A percentile compares a stretch with the other conserved stretches of the same genome.
These are phyloP conservation scores for Xestia rhomboidea DNA, from an alignment of 2,888 invertebrate species.

Conservation along the genomic window DNA sequence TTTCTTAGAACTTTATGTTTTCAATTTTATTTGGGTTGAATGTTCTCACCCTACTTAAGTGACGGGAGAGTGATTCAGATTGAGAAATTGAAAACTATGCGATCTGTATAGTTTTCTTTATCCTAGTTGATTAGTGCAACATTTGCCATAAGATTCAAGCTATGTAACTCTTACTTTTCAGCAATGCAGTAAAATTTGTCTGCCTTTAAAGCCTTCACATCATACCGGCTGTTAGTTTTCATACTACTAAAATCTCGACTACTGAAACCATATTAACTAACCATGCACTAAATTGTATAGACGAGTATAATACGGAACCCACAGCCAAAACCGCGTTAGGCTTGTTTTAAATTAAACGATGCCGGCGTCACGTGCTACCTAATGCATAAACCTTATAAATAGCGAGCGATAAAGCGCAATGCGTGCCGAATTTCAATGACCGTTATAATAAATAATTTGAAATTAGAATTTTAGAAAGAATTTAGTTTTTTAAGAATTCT, in stretches of 20 bases:
- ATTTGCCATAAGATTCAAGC: not conserved
- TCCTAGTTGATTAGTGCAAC: no score
- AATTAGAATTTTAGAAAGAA: slow-evolving; percentile 76
- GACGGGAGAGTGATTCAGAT: not conserved
- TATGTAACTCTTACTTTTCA: not conserved
- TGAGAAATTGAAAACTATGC: not conserved
- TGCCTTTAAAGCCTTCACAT: not conserved
- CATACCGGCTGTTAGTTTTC: not conserved
- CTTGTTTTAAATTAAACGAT: slow-evolving; percentile 71
- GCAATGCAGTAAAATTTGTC: no score
- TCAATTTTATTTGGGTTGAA: not conserved
- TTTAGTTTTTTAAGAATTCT: slow-evolving; percentile 31
- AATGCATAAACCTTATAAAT: slow-evolving; percentile 74
- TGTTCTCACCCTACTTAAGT: slow-evolving; percentile 32
- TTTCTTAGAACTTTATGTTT: slow-evolving; percentile 1
- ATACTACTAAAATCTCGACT: not conserved
- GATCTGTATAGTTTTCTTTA: not conserved
- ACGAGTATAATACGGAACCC: slow-evolving; percentile 44
- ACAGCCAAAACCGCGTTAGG: slow-evolving; percentile 49
- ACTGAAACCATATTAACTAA: not conserved
- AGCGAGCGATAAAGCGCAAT: slow-evolving; percentile 78
- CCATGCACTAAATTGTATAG: slow-evolving; percentile 27
- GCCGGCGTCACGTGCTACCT: slow-evolving; percentile 73
- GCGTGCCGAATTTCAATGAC: slow-evolving; percentile 79
- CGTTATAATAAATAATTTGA: slow-evolving; percentile 70